These are phyloP conservation scores for Fratercula arctica DNA, from an alignment of 2,797 vertebrate species.

Conservation along the genomic window DNA sequence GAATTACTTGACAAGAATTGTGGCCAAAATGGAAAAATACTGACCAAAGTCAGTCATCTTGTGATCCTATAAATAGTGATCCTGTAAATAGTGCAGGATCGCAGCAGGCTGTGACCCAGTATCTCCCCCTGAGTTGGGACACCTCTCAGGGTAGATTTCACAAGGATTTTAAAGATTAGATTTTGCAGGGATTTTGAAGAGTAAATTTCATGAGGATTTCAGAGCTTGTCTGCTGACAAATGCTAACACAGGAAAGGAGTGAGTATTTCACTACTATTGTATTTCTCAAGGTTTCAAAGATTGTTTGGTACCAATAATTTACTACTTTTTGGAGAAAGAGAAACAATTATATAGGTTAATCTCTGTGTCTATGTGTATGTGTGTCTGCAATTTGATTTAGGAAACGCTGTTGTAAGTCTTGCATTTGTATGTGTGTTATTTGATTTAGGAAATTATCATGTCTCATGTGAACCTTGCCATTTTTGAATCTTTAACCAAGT, in stretches of 20 bases:
- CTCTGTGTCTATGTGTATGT: not conserved
- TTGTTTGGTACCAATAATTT: not conserved
- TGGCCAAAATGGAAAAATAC: not conserved
- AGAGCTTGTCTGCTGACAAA: not conserved
- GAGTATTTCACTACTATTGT: not conserved
- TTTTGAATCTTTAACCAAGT: not conserved
- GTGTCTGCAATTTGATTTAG: not conserved
- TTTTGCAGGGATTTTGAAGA: not conserved
- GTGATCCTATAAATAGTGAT: not conserved
- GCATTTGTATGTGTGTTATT: no score
- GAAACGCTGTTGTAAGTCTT: not conserved
- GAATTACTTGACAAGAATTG: not conserved
- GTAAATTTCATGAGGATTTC: not conserved
- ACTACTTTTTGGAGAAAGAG: not conserved
- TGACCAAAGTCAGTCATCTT: not conserved
- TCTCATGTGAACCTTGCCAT: not conserved
- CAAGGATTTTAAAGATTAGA: not conserved
- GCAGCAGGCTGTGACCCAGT: not conserved
- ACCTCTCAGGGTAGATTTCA: not conserved
- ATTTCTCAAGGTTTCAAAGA: not conserved
- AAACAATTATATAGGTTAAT: not conserved
- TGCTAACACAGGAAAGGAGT: not conserved
- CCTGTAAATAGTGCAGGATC: no score
- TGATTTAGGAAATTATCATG: no score
- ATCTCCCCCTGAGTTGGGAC: not conserved